Conservation (phyloP, 2,888 invertebrate genomes). For the Xestia sexstrigata region DNA sequence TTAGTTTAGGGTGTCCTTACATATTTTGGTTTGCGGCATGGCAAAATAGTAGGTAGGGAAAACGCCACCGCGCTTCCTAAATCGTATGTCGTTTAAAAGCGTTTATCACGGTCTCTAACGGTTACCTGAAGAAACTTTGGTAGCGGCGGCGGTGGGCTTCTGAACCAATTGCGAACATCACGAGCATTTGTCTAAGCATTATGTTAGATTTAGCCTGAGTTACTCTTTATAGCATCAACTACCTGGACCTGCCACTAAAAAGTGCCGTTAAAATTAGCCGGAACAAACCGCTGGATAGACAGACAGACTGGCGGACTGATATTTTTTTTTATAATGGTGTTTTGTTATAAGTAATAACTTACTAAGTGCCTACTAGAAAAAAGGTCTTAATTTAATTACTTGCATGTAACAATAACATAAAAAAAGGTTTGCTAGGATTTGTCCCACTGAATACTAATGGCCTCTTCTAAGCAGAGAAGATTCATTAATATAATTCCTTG, state of each 20-base stretch:
- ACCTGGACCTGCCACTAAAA: too few species aligned
- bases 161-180: background rate
- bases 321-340: too few species aligned
- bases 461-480: background rate
- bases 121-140: background rate
- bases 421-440: background rate
- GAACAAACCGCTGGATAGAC: too few species aligned
- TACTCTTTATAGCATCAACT: too few species aligned
- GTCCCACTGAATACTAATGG: background rate
- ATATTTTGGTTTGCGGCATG: background rate
- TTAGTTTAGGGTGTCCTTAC: background rate
- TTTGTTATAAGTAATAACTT: too few species aligned
- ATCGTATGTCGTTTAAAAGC: background rate
- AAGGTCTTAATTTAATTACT: background rate
- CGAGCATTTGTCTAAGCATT: background rate
- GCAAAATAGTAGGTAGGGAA: background rate
- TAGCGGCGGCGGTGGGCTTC: too few species aligned
- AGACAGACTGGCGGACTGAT: too few species aligned
- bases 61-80: background rate
- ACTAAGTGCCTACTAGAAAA: too few species aligned
- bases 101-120: background rate
- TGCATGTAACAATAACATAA: constrained; percentile 3
- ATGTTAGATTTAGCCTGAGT: background rate
- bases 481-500: background rate
- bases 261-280: too few species aligned